Percentiles rank a stretch among this genome's conserved stretches.
Evolutionary conservation across 2,113 vertebrate genomes (phyloP).

Genomic region (Tetrao urogallus): DNA sequence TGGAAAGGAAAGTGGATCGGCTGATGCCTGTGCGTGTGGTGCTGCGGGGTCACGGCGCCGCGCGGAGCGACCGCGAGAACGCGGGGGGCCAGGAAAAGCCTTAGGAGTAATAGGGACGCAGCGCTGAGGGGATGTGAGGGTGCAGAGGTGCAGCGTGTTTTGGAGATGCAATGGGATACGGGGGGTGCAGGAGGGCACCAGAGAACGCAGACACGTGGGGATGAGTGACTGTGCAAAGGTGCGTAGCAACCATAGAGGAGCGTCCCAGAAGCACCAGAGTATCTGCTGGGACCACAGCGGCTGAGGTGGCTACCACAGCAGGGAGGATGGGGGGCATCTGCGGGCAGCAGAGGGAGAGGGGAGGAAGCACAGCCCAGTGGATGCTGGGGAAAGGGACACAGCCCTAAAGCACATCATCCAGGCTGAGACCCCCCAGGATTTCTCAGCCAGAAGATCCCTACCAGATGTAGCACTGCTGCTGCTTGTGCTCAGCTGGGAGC

Average conservation of each 20-base stretch:
- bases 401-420: background rate
- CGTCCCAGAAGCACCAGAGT: accelerated
- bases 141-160: background rate
- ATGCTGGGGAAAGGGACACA: background rate
- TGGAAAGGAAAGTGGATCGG: background rate
- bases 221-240: background rate
- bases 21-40: too few relatives aligned
- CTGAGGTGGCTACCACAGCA: background rate
- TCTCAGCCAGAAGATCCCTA: background rate
- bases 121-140: background rate
- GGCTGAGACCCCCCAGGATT: background rate
- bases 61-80: background rate
- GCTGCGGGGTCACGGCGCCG: background rate
- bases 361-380: background rate
- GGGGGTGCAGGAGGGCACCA: accelerated
- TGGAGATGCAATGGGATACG: background rate
- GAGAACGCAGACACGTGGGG: too few relatives aligned
- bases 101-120: background rate
- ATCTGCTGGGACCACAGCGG: background rate
- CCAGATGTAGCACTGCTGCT: background rate
- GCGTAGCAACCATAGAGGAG: background rate
- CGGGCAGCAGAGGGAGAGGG: background rate
- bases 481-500: background rate
- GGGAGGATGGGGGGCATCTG: background rate
- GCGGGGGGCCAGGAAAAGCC: background rate